Evolutionary conservation across 2,113 vertebrate species (phyloP), one percentile per base, ranked within the genome.

Genomic region (Burhinus oedicnemus): DNA sequence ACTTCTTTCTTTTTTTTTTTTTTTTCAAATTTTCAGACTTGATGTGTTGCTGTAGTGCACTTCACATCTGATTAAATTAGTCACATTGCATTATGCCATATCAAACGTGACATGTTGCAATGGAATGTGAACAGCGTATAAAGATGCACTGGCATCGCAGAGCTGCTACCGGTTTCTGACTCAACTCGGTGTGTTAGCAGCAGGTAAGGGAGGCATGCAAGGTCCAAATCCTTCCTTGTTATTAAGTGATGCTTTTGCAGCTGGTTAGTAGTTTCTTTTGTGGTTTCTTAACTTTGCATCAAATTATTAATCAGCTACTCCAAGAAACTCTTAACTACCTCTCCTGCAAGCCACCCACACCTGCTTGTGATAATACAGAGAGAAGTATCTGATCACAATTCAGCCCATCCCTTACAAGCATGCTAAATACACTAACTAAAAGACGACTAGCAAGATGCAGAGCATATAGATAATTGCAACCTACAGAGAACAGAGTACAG

Each of bases 61-160:
- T 96, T 97, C 97, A 95, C 96, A 92, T 97, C 93, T 98, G 97
- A 98, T 98, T 98, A 97, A 97, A 97, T 98, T 97, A 97, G 96
- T 98, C 97, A 96, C 95, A 96, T 97, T 92, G 78, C 86, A 96
- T 98, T 97, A 97, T 79, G 49, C 83, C 47, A 9, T 94, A 97
- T 96, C 94, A 87, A 93, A 96, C 90, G 89, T 96, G 98, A 98
- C 97, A 95, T 9, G 90, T 93, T 93, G 92, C 96, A 93, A 68
- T 95, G 95, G 97, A 96, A 97, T 97, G 96, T 93, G 97, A 97
- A 83, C 78, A 90, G 91, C 15, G 47, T 96, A 97, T 89, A 95
- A 97, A 97, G 96, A 96, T 79, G 89, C 91, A 52, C 52, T 71
- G 65, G 88, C 96, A 92, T 87, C 22, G 12, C 82, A 81, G 87